A percentile compares a stretch with the other conserved stretches of the same genome.
Conservation (phyloP, 2,888 invertebrate genomes). For the Caenorhabditis wallacei region DNA sequence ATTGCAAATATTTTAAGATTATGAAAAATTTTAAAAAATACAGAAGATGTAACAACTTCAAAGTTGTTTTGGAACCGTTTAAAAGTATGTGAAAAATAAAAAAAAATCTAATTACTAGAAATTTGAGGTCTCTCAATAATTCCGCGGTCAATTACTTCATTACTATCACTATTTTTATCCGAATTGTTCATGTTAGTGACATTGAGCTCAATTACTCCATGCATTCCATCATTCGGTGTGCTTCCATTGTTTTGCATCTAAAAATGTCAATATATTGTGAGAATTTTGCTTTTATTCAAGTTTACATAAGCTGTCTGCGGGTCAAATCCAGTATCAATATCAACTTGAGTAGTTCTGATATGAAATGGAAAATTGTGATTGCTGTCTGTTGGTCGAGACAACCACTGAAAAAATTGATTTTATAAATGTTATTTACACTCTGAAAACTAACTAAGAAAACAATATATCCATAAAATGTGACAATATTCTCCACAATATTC, state of each 20-base stretch:
- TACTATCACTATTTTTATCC: conserved; percentile 5
- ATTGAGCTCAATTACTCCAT: conserved; percentile 39
- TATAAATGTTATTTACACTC: neutral
- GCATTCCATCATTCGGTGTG: conserved; percentile 43
- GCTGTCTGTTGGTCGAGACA: conserved; percentile 91
- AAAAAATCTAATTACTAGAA: neutral
- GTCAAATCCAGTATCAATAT: conserved; percentile 79
- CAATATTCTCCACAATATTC: conserved; percentile 87
- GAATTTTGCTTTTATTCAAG: neutral
- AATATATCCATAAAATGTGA: conserved; percentile 88
- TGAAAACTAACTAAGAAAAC: conserved; percentile 87
- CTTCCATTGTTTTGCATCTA: conserved; percentile 21
- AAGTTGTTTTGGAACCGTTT: too few relatives aligned
- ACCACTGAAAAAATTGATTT: conserved; percentile 86
- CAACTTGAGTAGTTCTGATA: conserved; percentile 90
- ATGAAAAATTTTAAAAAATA: too few relatives aligned
- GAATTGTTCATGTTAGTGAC: neutral
- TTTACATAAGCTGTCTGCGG: conserved; percentile 67
- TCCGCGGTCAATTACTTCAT: conserved; percentile 17
- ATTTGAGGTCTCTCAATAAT: conserved; percentile 48
- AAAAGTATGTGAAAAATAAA: neutral
- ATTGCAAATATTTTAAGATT: too few relatives aligned
- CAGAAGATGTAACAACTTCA: too few relatives aligned
- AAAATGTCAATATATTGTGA: conserved; percentile 13
- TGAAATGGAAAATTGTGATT: conserved; percentile 95